These are phyloP conservation scores for Paratilapia polleni DNA, from an alignment of 2,113 vertebrate species.

Conservation along the genomic window DNA sequence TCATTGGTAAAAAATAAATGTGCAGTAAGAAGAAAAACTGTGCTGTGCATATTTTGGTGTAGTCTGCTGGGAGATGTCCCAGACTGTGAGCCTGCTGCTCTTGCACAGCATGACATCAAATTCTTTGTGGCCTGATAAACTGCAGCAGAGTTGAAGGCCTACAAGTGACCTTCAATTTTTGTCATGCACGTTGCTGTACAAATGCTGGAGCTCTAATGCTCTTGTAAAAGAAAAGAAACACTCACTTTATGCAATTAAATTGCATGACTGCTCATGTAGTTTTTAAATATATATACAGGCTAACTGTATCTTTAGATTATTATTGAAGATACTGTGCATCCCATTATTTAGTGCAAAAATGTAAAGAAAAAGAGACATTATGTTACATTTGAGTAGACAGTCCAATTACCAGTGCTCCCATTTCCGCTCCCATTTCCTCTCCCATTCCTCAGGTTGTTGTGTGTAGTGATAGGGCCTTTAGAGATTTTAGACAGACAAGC, in stretches of 20 bases:
- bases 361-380: constrained; percentile 16
- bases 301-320: neutral
- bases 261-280: neutral
- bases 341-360: neutral
- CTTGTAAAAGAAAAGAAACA: neutral
- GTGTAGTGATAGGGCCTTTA: constrained; percentile 11
- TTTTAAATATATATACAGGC: neutral
- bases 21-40: neutral
- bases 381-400: neutral
- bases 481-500: constrained; percentile 11
- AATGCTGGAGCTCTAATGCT: neutral
- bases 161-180: constrained; percentile 21
- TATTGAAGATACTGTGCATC: neutral
- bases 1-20: neutral
- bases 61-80: constrained; percentile 2
- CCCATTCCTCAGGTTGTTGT: constrained; percentile 11
- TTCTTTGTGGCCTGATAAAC: constrained; percentile 28
- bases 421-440: constrained; percentile 14
- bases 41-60: neutral
- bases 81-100: constrained; percentile 8
- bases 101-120: neutral
- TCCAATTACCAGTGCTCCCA: constrained; percentile 43
- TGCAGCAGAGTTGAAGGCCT: constrained; percentile 8
- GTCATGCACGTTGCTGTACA: neutral
- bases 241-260: neutral